These are phyloP conservation scores for Leptinotarsa lineolata DNA, from an alignment of 1,140 invertebrate genomes.

Conservation along the genomic window DNA sequence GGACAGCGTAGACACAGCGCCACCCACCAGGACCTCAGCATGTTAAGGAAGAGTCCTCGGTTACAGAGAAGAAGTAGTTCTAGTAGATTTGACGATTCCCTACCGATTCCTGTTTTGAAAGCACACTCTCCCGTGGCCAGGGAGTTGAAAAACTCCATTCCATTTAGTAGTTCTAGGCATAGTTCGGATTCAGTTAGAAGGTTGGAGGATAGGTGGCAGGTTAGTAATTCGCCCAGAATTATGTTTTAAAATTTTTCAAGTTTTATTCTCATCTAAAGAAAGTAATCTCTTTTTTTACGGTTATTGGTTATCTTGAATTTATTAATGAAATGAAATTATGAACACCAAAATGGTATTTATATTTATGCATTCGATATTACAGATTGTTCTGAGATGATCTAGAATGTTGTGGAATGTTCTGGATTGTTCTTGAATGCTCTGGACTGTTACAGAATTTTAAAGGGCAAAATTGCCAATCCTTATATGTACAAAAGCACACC, in stretches of 20 bases:
- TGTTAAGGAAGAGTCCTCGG: constrained; percentile 43
- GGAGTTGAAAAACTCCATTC: constrained; percentile 53
- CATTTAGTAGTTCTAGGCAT: constrained; percentile 50
- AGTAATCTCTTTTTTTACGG: no score
- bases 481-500: no score
- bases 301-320: no score
- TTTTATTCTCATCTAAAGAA: background rate
- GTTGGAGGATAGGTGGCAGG: constrained; percentile 61
- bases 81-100: constrained; percentile 54
- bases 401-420: no score
- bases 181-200: constrained; percentile 57
- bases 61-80: constrained; percentile 52
- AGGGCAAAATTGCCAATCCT: no score
- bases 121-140: constrained; percentile 58
- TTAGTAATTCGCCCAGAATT: constrained; percentile 34
- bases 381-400: no score
- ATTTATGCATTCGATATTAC: no score
- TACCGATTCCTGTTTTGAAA: constrained; percentile 61
- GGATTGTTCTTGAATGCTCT: no score
- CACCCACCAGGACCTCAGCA: constrained; percentile 53
- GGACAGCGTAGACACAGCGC: constrained; percentile 51
- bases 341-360: no score
- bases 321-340: no score
- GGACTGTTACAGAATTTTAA: no score
- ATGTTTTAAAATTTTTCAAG: background rate